Evolutionary conservation across 2,113 vertebrate species (phyloP).

Genomic region (Chaenocephalus aceratus): DNA sequence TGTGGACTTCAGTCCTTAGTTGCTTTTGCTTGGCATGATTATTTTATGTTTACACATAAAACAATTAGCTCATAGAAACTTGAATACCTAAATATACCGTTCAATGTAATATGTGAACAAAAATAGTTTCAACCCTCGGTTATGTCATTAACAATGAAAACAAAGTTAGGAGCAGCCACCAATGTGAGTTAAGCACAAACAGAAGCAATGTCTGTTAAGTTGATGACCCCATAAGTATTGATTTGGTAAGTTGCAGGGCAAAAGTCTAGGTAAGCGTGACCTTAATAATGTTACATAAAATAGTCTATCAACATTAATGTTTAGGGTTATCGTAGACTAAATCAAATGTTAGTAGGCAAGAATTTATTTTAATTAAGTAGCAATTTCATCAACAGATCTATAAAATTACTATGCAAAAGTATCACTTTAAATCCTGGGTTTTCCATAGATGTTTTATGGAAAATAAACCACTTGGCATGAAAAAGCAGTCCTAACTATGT

Average conservation of each 20-base stretch:
- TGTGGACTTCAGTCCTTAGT: neutral
- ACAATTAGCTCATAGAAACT: too few species aligned
- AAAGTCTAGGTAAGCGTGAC: neutral
- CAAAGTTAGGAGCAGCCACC: neutral
- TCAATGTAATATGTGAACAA: neutral
- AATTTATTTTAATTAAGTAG: too few species aligned
- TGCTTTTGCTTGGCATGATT: neutral
- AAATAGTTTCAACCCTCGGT: neutral
- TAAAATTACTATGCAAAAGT: too few species aligned
- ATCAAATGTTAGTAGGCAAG: too few species aligned
- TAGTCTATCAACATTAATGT: neutral
- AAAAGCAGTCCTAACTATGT: too few species aligned
- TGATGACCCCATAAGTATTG: neutral
- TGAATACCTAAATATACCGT: neutral
- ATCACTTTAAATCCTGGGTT: too few species aligned
- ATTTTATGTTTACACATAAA: neutral
- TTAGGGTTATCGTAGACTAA: too few species aligned
- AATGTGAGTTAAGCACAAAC: neutral
- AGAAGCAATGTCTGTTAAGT: neutral
- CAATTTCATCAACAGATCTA: too few species aligned
- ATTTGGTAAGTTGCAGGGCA: neutral
- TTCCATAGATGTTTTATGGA: too few species aligned
- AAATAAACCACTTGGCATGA: too few species aligned
- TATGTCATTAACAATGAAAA: neutral
- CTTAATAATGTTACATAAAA: neutral